Evolutionary conservation across 2,888 invertebrate genomes (phyloP), one percentile per base, ranked within the genome.

Genomic region (Drosophila nr. perissopoda): DNA sequence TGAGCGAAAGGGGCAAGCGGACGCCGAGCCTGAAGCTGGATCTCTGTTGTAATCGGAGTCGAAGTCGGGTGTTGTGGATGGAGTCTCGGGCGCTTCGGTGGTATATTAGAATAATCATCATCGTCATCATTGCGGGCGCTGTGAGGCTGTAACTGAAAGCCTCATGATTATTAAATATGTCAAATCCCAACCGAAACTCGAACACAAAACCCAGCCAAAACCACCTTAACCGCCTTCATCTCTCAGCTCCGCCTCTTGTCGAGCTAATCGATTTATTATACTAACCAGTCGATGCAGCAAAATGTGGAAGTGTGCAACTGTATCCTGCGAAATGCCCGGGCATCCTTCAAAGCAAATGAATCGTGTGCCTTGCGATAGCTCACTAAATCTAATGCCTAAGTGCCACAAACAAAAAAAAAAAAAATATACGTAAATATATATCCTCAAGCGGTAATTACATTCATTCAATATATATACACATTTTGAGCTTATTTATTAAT

Each of bases 181-280:
- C 84, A 89, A 90, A 76, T 79, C 76, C 88, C 71, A 63, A 62
- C 73, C 49, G n/a, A 56, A 61, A 31, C 51, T 58, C 58, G 21
- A 61, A 40, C 46, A 51, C 58, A 29, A 53, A 21, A 27, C 59
- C 56, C 60, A 42, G 59, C 27, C 70, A 25, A 8, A 46, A 16
- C 46, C 18, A 27, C 4, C 54, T 21, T 42, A n/a, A 52, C 49
- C 57, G 36, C 51, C 52, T 53, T 27, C 66, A 54, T 34, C 40
- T 21, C 57, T 51, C 27, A 34, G 48, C 33, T 57, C 38, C 63
- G 62, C 51, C 82, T 67, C 67, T 62, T 65, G 71, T 56, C 56
- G 58, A 82, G 86, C 90, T 91, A 89, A 87, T 87, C 87, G 87
- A 87, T 87, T 91, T 91, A 87, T 91, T 87, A 89, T 89, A 90